A percentile compares a stretch with the other conserved stretches of the same genome.
Evolutionary conservation across 2,113 vertebrate species (phyloP).

Genomic region (Antechinus stuartii): DNA sequence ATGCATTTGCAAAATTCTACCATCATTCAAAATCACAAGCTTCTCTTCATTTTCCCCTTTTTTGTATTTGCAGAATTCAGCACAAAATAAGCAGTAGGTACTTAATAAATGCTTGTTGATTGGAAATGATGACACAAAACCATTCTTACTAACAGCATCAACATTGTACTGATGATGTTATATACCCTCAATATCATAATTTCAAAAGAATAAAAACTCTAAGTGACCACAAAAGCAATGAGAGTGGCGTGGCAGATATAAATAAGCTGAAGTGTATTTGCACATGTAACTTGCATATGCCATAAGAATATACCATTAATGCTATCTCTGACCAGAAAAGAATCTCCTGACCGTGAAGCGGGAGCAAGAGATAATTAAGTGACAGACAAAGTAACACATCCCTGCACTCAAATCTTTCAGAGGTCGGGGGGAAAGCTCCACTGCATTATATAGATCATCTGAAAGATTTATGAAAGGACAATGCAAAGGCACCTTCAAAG

Average conservation of each 20-base stretch:
- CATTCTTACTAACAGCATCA: not conserved
- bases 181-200: not conserved
- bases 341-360: not conserved
- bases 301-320: too few species aligned
- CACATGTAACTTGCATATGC: too few species aligned
- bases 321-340: too few species aligned
- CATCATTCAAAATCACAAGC: not conserved
- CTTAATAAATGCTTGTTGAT: not conserved
- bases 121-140: not conserved
- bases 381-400: not conserved
- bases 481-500: not conserved
- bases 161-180: not conserved
- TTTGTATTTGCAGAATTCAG: not conserved
- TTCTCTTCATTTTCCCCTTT: not conserved
- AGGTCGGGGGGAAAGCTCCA: not conserved
- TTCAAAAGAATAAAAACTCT: not conserved
- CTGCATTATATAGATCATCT: not conserved
- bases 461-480: not conserved
- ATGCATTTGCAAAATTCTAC: not conserved
- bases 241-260: too few species aligned
- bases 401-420: not conserved
- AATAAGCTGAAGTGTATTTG: too few species aligned
- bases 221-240: too few species aligned
- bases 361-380: not conserved
- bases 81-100: not conserved